phyloP scores from a whole-genome alignment of 2,797 vertebrate genomes.

The Scomberomorus guttatus region DNA sequence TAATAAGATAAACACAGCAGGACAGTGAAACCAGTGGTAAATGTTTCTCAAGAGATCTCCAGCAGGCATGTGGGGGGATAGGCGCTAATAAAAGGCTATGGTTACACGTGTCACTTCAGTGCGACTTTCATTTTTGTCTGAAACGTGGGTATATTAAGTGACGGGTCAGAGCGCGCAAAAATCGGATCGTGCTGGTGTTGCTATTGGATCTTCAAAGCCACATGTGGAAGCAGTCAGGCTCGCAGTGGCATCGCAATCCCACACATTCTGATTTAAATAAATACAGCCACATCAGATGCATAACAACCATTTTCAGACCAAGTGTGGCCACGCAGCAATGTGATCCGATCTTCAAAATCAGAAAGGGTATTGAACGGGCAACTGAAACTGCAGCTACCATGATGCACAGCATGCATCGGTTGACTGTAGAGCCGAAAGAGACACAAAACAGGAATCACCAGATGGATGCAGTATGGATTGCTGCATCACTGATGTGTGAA shows the following conservation, averaged over 20 bases:
- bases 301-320: constrained; percentile 19
- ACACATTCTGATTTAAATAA: constrained; percentile 42
- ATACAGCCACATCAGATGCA: constrained; percentile 48
- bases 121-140: constrained; percentile 38
- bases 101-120: constrained; percentile 33
- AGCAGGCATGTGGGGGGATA: background rate
- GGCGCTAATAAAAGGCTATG: constrained; percentile 24
- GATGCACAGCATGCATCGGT: constrained; percentile 13
- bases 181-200: constrained; percentile 20
- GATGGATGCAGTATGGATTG: constrained; percentile 9
- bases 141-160: constrained; percentile 23
- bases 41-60: constrained; percentile 24
- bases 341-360: constrained; percentile 3
- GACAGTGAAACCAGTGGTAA: constrained; percentile 19
- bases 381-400: constrained; percentile 4
- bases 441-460: constrained; percentile 17
- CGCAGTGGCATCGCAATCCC: constrained; percentile 29
- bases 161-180: constrained; percentile 24
- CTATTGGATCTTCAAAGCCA: constrained; percentile 54
- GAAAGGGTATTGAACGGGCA: constrained; percentile 24
- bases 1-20: constrained; percentile 37
- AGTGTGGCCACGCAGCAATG: constrained; percentile 24
- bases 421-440: constrained; percentile 16
- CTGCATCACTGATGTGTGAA: background rate
- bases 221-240: constrained; percentile 52